Evolutionary conservation across 2,113 vertebrate species (phyloP).

Genomic region (Odontophorus gujanensis): DNA sequence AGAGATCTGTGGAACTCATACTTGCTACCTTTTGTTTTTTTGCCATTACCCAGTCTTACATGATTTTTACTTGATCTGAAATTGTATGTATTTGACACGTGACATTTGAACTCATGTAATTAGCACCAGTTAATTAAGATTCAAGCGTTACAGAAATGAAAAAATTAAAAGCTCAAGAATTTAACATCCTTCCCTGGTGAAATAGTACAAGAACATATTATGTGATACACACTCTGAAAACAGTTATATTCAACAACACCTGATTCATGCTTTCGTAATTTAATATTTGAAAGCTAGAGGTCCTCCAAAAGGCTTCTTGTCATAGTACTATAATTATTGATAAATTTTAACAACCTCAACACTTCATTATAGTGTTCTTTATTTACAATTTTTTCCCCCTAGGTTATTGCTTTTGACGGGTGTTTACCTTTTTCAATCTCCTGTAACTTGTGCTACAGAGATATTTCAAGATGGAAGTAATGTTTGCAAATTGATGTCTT

Average conservation of each 20-base stretch:
- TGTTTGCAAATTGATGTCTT: not conserved
- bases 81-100: fast-evolving
- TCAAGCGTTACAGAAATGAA: not conserved
- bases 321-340: conserved; percentile 13
- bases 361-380: not conserved
- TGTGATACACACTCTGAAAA: not conserved
- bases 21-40: not conserved
- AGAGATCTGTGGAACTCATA: not conserved
- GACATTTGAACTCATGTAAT: not conserved
- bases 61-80: not conserved
- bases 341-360: conserved; percentile 29
- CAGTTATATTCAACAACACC: not conserved
- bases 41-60: fast-evolving
- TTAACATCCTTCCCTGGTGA: not conserved
- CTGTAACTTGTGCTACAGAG: not conserved
- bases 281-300: not conserved
- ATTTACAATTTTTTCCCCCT: not conserved
- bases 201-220: not conserved
- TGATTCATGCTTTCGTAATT: not conserved
- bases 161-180: not conserved
- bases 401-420: not conserved
- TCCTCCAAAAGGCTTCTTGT: not conserved
- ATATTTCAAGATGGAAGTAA: not conserved
- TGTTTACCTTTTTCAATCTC: not conserved
- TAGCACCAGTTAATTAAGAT: not conserved